Base-by-base conservation (phyloP, 2,797 vertebrate species). In the Molossus alvarezi region DNA sequence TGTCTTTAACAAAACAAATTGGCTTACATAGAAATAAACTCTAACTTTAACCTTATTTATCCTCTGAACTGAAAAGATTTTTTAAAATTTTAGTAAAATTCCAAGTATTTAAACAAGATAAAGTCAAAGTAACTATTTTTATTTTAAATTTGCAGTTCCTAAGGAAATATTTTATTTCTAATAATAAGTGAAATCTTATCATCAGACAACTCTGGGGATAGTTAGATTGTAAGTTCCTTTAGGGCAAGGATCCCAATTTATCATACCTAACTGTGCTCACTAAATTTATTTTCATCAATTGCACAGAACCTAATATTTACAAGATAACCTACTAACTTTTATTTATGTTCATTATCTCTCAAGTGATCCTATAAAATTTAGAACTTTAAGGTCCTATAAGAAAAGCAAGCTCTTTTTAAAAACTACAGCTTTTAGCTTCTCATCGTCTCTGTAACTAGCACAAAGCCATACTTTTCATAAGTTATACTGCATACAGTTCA, bases 161-260 rank as follows among this genome's bases (percentile, higher is more conserved):
- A 77, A 82, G 60, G 41, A 91, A 65, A 91, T 60, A 88, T 88
- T 79, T 92, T 57, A 71, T 90, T 91, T 95, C 73, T 55, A 75
- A 45, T 69, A 67, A 55, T 80, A 86, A 77, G 41, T 77, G 17
- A 67, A 76, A 67, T 51, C 27, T 84, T 86, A 85, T 55, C 58
- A 71, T 48, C 62, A 89, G 15, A 91, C 9, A 23, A 91, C 12
- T 94, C 33, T 4, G 77, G 13, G 25, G 41, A 91, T 37, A 53
- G 72, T 80, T 41, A 69, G 18, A 77, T 27, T 58, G 0, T 55
- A 91, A 72, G 4, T 69, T 80, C 21, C 69, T 85, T 57, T 67
- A 53, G 17, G 33, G 58, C 25, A 71, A 71, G 51, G 57, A 85
- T 15, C 57, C 11, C 79, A 92, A 62, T 27, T 85, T 67, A 58